These are phyloP conservation scores for Sinelater perroti DNA, from an alignment of 2,888 invertebrate species.

Conservation along the genomic window DNA sequence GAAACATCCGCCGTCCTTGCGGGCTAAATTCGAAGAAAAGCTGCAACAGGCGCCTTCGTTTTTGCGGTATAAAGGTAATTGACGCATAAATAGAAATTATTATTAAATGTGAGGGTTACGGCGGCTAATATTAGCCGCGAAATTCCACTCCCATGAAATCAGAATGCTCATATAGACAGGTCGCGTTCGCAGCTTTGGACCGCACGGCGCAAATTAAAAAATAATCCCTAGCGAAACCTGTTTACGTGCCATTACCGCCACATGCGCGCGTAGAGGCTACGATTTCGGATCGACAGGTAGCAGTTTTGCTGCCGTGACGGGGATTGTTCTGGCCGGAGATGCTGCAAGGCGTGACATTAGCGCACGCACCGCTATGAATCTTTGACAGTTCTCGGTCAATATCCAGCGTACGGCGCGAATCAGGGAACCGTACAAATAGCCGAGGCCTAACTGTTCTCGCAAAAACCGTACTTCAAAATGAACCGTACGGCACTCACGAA, in stretches of 20 bases:
- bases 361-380: slow-evolving; percentile 24
- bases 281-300: too few species aligned
- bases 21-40: slow-evolving; percentile 3
- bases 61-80: slow-evolving; percentile 9
- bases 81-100: slow-evolving; percentile 18
- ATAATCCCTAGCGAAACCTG: neutral
- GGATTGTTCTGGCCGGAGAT: slow-evolving; percentile 21
- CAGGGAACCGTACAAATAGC: slow-evolving; percentile 30
- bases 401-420: slow-evolving; percentile 22
- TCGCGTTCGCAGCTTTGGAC: too few species aligned
- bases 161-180: slow-evolving; percentile 2
- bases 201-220: too few species aligned
- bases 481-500: slow-evolving; percentile 16
- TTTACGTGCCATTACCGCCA: too few species aligned
- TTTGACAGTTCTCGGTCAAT: slow-evolving; percentile 35
- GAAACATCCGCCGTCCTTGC: neutral
- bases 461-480: slow-evolving; percentile 25
- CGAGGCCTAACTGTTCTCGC: slow-evolving; percentile 24
- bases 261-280: too few species aligned
- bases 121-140: slow-evolving; percentile 15
- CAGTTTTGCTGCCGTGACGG: slow-evolving; percentile 27
- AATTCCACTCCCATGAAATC: slow-evolving; percentile 15
- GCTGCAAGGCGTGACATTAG: slow-evolving; percentile 22
- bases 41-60: slow-evolving; percentile 5
- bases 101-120: slow-evolving; percentile 19